These are phyloP conservation scores for Rostratula benghalensis DNA, from an alignment of 2,113 vertebrate genomes.

Conservation along the genomic window DNA sequence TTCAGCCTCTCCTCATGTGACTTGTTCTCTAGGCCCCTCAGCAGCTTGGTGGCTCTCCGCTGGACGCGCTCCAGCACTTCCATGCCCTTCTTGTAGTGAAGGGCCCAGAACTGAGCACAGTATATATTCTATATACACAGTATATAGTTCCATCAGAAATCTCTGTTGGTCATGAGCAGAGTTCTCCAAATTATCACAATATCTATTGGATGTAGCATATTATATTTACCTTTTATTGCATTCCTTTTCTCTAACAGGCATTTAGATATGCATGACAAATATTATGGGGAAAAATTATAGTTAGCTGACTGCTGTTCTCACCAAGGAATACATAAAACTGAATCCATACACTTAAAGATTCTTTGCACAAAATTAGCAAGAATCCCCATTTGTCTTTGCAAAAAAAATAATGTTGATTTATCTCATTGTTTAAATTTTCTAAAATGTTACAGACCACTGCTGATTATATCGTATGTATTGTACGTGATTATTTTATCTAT, in stretches of 20 bases:
- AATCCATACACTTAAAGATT: neutral
- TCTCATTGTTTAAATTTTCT: neutral
- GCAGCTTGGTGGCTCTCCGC: no score
- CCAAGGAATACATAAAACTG: neutral
- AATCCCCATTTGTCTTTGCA: neutral
- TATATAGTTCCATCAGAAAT: neutral
- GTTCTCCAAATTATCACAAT: neutral
- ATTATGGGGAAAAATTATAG: neutral
- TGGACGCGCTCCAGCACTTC: no score
- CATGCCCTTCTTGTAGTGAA: no score
- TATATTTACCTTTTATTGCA: neutral
- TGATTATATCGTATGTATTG: neutral
- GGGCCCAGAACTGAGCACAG: no score
- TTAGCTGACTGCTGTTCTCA: neutral
- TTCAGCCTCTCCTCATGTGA: no score
- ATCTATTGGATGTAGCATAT: neutral
- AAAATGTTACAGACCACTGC: neutral
- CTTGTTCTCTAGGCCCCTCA: no score
- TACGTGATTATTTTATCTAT: neutral
- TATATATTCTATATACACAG: neutral
- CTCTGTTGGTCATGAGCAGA: neutral
- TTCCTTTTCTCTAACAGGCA: neutral
- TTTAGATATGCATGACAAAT: conserved; percentile 15
- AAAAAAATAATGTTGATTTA: neutral
- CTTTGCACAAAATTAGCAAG: neutral